Base-by-base conservation (phyloP, 2,797 vertebrate species). In the Mus minutoides region DNA sequence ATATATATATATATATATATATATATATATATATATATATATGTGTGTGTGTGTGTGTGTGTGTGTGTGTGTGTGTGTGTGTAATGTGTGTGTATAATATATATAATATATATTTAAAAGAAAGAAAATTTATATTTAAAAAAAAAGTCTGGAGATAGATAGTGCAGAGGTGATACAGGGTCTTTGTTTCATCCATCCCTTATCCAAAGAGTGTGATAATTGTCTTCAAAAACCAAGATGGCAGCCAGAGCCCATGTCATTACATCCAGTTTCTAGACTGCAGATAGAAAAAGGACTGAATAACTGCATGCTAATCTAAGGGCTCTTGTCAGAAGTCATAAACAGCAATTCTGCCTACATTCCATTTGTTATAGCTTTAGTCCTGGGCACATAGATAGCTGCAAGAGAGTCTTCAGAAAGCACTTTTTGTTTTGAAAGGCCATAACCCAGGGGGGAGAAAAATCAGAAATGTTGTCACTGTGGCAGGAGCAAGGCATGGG, bases 161-260 rank as follows among this genome's bases (percentile, higher is more conserved):
- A 54, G 24, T 31, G 26, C 40, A 14, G 43, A 13, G 8, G 46
- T 73, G 60, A 49, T 19, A 11, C 5, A n/a, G 2, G 52, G 64
- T 6, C 29, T 80, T 84, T 94, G 29, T 52, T 92, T n/a, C 24
- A 16, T 88, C 79, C 52, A 64, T 40, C 52, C 29, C 37, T 88
- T 43, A 37, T 26, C 37, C 37, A 31, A 10, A 62, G 69, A 24
- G 11, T 26, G 10, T 86, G 67, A 4, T 37, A 34, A 7, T 7
- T 71, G 21, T 85, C 64, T 91, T 78, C 73, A 71, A 91, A 95
- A 85, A 93, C 62, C 75, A 64, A 71, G 79, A 73, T 13, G 31
- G 64, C 37, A 85, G 49, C 88, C 43, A 76, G 78, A 77, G 88
- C 40, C 31, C 69, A 62, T 78, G 60, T 26, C 76, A 56, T 84